These are phyloP conservation scores for Lepisosteus oculatus DNA, from an alignment of 2,113 vertebrate genomes.

Conservation along the genomic window DNA sequence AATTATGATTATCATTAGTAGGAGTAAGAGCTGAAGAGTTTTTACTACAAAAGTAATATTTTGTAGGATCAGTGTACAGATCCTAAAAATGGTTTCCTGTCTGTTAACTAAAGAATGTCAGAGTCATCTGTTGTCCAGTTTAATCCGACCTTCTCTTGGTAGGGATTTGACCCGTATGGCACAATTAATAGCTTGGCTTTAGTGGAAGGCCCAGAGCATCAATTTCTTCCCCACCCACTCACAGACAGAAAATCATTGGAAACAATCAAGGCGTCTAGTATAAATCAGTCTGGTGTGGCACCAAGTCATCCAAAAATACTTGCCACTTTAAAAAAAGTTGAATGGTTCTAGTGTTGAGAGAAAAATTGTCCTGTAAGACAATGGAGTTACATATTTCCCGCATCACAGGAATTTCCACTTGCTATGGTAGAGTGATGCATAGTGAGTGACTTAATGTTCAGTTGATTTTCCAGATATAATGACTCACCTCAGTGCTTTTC, in stretches of 20 bases:
- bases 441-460: neutral
- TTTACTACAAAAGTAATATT: too few species aligned
- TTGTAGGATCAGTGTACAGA: too few species aligned
- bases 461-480: neutral
- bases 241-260: slow-evolving; percentile 28
- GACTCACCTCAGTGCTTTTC: too few species aligned
- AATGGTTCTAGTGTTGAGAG: too few species aligned
- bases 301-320: slow-evolving; percentile 19
- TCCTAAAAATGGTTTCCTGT: too few species aligned
- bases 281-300: slow-evolving; percentile 23
- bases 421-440: too few species aligned
- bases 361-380: too few species aligned
- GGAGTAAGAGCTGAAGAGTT: too few species aligned
- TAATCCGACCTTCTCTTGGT: slow-evolving; percentile 13
- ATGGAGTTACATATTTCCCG: too few species aligned
- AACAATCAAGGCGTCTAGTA: slow-evolving; percentile 26
- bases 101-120: neutral
- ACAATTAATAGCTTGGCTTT: slow-evolving; percentile 20
- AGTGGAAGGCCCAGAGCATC: slow-evolving; percentile 21
- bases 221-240: slow-evolving; percentile 24
- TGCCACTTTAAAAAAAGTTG: neutral
- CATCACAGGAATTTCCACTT: too few species aligned
- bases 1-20: too few species aligned
- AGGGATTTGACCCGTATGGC: slow-evolving; percentile 1
- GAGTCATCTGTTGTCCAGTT: slow-evolving; percentile 16